Evolutionary conservation across 2,888 invertebrate genomes (phyloP).

Genomic region (Lampropteryx suffumata): DNA sequence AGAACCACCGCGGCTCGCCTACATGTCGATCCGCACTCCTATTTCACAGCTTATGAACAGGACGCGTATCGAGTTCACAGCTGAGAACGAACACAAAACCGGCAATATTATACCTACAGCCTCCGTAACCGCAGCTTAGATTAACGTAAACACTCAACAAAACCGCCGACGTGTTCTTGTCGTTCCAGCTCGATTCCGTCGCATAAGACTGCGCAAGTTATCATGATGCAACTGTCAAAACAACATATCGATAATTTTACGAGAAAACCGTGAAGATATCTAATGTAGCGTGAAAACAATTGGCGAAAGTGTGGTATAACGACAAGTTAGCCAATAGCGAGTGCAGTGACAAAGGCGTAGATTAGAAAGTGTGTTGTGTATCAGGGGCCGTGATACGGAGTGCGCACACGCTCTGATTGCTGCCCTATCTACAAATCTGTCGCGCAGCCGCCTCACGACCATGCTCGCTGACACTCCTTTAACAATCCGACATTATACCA

Average conservation of each 20-base stretch:
- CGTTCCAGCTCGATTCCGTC: constrained; percentile 30
- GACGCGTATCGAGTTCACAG: constrained; percentile 60
- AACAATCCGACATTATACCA: constrained; percentile 15
- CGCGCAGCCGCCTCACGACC: constrained; percentile 51
- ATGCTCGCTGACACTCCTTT: constrained; percentile 16
- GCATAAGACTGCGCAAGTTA: constrained; percentile 28
- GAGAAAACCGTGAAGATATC: constrained; percentile 65
- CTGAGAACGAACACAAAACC: constrained; percentile 62
- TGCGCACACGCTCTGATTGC: constrained; percentile 78
- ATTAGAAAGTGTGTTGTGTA: constrained; percentile 81
- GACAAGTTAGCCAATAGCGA: constrained; percentile 73
- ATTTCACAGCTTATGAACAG: constrained; percentile 61
- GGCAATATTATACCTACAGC: constrained; percentile 63
- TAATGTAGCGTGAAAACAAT: constrained; percentile 81
- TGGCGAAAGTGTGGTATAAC: constrained; percentile 78
- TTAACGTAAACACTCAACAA: constrained; percentile 34
- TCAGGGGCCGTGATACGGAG: constrained; percentile 72
- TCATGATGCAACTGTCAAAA: constrained; percentile 59
- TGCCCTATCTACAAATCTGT: constrained; percentile 79
- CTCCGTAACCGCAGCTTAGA: constrained; percentile 67
- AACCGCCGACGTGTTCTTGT: constrained; percentile 23
- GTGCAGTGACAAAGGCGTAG: constrained; percentile 78
- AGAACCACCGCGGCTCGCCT: constrained; percentile 66
- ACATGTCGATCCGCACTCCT: constrained; percentile 68
- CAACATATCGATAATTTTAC: constrained; percentile 58